phyloP scores from a whole-genome alignment of 2,113 vertebrate genomes.

The Macaca fascicularis region T2T-MFA8v1.1 NC_088375.1:172242001-172242500 shows the following conservation, averaged over 20 bases:
- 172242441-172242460: too few species aligned
- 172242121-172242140: neutral
- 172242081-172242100: neutral
- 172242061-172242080: neutral
- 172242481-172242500: too few species aligned
- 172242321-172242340: neutral
- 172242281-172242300: neutral
- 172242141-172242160: neutral
- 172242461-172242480: too few species aligned
- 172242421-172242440: too few species aligned
- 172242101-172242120: neutral
- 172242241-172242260: neutral
- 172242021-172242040: neutral
- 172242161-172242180: neutral
- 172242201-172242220: neutral
- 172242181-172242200: neutral
- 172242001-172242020: neutral
- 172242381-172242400: too few species aligned
- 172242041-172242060: neutral
- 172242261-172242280: neutral
- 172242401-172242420: too few species aligned
- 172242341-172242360: neutral
- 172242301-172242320: slow-evolving; percentile 9
- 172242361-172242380: too few species aligned
- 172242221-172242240: neutral